Percentiles rank a stretch among this genome's conserved stretches.
Conservation (phyloP, 2,113 vertebrate genomes). For the Myanophis thanlyinensis region DNA sequence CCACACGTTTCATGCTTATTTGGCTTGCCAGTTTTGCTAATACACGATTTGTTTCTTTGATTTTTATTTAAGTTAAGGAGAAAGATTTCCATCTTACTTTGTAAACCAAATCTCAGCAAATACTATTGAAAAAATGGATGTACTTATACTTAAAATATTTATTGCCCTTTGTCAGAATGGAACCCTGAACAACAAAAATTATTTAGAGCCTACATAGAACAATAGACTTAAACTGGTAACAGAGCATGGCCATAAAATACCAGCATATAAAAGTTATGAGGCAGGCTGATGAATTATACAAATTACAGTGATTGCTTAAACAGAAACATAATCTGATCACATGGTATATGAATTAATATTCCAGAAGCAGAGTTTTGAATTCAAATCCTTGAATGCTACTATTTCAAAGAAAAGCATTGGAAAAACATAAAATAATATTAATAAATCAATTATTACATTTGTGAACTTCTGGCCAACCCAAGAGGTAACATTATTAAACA, state of each 20-base stretch:
- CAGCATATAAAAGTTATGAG: neutral
- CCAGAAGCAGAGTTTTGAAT: neutral
- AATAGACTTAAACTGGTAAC: neutral
- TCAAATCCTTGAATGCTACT: neutral
- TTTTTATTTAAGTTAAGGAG: slow-evolving; percentile 7
- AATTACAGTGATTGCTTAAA: neutral
- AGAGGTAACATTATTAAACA: neutral
- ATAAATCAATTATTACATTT: neutral
- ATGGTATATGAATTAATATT: neutral
- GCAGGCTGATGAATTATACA: neutral
- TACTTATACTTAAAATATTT: neutral
- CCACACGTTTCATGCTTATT: neutral
- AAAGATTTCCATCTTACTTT: slow-evolving; percentile 41
- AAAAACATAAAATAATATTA: neutral
- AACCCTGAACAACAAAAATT: neutral
- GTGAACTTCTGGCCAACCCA: neutral
- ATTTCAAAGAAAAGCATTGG: neutral
- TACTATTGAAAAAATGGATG: slow-evolving; percentile 1
- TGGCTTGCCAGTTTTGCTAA: slow-evolving; percentile 35
- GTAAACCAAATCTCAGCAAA: slow-evolving; percentile 27
- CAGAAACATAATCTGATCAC: neutral
- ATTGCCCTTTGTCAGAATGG: neutral
- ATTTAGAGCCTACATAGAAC: neutral
- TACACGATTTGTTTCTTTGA: neutral
- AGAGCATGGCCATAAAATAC: neutral